These are phyloP conservation scores for Leuciscus waleckii DNA, from an alignment of 2,797 vertebrate genomes.

Conservation along the genomic window DNA sequence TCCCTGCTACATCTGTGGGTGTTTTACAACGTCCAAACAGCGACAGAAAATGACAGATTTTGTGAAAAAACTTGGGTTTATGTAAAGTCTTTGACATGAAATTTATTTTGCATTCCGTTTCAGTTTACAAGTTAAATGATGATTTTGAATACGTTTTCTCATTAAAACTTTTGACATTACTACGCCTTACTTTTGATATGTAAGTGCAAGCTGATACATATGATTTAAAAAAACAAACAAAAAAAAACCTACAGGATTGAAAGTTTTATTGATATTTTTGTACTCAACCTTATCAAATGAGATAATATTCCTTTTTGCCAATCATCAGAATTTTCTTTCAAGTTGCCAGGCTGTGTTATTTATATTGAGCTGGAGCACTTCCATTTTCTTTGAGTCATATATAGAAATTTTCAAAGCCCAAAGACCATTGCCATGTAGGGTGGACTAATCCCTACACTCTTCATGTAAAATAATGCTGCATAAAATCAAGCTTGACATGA, in stretches of 20 bases:
- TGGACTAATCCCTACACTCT: not conserved
- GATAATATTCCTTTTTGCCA: not conserved
- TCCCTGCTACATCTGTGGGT: not conserved
- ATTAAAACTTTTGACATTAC: not conserved
- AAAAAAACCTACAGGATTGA: not conserved
- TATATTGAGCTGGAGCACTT: not conserved
- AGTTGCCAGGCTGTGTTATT: not conserved
- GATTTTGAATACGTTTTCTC: not conserved
- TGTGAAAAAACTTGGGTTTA: not conserved
- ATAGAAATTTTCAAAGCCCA: not conserved
- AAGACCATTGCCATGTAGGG: not conserved
- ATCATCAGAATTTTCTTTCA: not conserved
- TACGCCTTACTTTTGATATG: not conserved
- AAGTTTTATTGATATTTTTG: not conserved
- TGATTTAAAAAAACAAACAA: not conserved
- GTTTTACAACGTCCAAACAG: not conserved
- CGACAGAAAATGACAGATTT: not conserved
- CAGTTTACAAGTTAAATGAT: too few species aligned
- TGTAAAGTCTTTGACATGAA: not conserved
- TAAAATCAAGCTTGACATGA: slow-evolving; percentile 18
- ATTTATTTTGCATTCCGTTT: too few species aligned
- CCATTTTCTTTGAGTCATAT: not conserved
- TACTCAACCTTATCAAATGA: not conserved
- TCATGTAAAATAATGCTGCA: not conserved
- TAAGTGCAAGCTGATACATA: not conserved